A percentile compares a stretch with the other conserved stretches of the same genome.
Evolutionary conservation across 2,113 vertebrate genomes (phyloP).

Genomic region (Etia nguti): DNA sequence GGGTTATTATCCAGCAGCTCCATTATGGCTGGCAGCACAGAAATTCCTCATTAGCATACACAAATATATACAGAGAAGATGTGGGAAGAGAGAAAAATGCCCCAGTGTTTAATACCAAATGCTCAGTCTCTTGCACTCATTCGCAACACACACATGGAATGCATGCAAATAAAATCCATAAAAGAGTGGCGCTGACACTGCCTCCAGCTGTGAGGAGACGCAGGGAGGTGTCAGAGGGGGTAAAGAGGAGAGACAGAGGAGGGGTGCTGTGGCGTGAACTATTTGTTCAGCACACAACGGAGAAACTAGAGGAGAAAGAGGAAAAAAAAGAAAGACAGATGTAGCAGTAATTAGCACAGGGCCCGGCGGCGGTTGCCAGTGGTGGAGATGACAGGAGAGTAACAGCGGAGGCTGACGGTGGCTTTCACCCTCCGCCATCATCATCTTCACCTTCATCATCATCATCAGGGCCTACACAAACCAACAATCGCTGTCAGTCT

Average conservation of each 20-base stretch:
- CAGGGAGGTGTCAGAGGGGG: conserved; percentile 56
- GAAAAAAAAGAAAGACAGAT: conserved; percentile 67
- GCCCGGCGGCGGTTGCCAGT: not conserved
- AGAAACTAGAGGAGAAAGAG: not conserved
- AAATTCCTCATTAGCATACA: conserved; percentile 56
- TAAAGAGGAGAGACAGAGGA: conserved; percentile 68
- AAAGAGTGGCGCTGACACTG: conserved; percentile 39
- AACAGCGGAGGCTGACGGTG: conserved; percentile 23
- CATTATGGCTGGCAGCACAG: conserved; percentile 44
- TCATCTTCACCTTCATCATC: conserved; percentile 21
- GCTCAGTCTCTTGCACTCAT: not conserved
- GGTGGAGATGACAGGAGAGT: conserved; percentile 18
- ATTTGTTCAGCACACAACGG: conserved; percentile 37
- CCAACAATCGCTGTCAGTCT: conserved; percentile 46
- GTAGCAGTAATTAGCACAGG: conserved; percentile 81
- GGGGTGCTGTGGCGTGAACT: conserved; percentile 62
- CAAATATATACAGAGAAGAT: conserved; percentile 47
- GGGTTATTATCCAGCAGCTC: conserved; percentile 56
- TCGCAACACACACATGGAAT: not conserved
- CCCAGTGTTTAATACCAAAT: conserved; percentile 32
- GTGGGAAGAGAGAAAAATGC: conserved; percentile 34
- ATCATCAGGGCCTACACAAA: conserved; percentile 32
- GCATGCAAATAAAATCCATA: conserved; percentile 55
- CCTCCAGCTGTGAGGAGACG: conserved; percentile 54
- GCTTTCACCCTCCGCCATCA: conserved; percentile 38